Base-by-base conservation (phyloP, 2,113 vertebrate species). In the Calonectris borealis region DNA sequence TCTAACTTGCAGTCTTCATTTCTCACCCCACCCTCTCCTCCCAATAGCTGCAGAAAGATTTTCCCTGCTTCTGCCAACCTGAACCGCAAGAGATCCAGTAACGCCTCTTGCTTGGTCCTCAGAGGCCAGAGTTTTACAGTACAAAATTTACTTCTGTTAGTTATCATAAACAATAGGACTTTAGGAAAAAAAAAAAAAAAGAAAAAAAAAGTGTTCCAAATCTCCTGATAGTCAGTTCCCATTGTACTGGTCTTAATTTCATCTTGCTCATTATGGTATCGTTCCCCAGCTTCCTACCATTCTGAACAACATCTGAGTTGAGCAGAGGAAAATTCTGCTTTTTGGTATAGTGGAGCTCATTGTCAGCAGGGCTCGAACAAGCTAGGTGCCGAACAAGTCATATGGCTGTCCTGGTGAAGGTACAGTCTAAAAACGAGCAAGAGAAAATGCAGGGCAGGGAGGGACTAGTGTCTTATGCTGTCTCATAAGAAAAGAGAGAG, bases 151-250 rank as follows among this genome's bases (percentile, higher is more conserved):
- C 52, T 65, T 94, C 78, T 91, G 73, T 91, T 79, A 75, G 65
- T 97, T 95, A 96, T 91, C 91, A 91, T 42, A 94, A 87, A 96
- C 96, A 96, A 96, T 84, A 82, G 96, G 78, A 60, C 48, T 91
- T 85, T 3, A 55, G 60, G 3, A 2, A 26, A 20, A 7, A 16
- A 57, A 48, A 49, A 48, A 4, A 24, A 18, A 5, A 16, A 44
- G 38, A n/a, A 18, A 32, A 34, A 46, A 40, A 55, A 49, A 31
- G 55, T 3, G 9, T 84, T 95, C 69, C 65, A 93, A 69, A 46
- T 82, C 81, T 94, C 90, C 65, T 60, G 52, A 93, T 82, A 92
- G 68, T 65, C 90, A 93, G 80, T 52, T 94, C 52, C 91, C 65
- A 89, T 93, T 92, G 88, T 93, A 57, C 66, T 92, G 57, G 52